Evolutionary conservation across 2,113 vertebrate species (phyloP).

Genomic region (Pontoporia blainvillei): DNA sequence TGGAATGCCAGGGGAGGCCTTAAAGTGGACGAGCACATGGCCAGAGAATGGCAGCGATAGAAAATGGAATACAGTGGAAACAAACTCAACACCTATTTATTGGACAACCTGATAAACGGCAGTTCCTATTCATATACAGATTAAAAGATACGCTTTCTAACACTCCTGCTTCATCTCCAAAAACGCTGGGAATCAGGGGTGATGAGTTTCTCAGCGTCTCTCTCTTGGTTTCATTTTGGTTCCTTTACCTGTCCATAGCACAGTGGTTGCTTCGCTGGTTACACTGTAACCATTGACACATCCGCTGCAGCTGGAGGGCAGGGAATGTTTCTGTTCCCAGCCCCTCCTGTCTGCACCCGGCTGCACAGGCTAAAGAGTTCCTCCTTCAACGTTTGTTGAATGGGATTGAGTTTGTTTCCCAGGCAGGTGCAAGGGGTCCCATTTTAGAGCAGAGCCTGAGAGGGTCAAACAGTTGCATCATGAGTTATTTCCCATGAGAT

Average conservation of each 20-base stretch:
- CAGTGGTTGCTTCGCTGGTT: background rate
- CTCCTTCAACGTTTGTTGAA: background rate
- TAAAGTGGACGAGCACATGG: rapidly evolving
- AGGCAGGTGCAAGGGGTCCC: background rate
- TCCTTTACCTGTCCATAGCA: background rate
- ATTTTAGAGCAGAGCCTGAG: background rate
- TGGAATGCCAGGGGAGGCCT: background rate
- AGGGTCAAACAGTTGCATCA: background rate
- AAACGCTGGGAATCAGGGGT: background rate
- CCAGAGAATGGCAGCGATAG: background rate
- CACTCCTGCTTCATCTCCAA: background rate
- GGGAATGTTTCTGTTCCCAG: rapidly evolving
- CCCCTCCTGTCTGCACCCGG: rapidly evolving
- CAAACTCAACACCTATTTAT: background rate
- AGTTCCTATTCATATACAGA: background rate
- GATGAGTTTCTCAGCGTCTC: background rate
- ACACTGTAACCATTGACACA: no score
- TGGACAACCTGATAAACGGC: no score
- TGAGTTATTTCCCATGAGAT: background rate
- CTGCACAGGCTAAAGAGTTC: background rate
- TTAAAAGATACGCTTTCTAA: background rate
- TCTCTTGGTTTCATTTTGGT: background rate
- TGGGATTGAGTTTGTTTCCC: background rate
- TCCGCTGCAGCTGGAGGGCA: background rate
- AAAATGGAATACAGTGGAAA: background rate